A percentile compares a stretch with the other conserved stretches of the same genome.
These are phyloP conservation scores for Idaea straminata DNA, from an alignment of 2,888 invertebrate genomes.

Conservation along the genomic window DNA sequence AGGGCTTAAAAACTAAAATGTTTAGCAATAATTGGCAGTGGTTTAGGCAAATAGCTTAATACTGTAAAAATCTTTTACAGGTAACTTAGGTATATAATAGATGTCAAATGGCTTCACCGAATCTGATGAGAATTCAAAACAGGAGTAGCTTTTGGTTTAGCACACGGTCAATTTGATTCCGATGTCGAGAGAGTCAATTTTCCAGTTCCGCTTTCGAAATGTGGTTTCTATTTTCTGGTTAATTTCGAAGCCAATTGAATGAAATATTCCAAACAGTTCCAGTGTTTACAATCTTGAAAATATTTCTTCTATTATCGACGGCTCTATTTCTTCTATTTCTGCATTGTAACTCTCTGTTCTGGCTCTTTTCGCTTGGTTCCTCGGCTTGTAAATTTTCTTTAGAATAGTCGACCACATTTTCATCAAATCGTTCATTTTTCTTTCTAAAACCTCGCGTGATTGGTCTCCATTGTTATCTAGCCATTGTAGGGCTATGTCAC, in stretches of 20 bases:
- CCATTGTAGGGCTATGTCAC: slow-evolving; percentile 49
- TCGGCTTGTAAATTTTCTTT: slow-evolving; percentile 40
- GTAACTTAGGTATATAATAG: too few relatives aligned
- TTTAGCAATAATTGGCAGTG: too few relatives aligned
- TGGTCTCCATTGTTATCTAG: slow-evolving; percentile 50
- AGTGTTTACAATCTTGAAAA: background rate
- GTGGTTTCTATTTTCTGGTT: background rate
- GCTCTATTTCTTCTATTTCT: slow-evolving; percentile 22
- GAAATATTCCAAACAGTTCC: background rate
- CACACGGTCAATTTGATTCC: too few relatives aligned
- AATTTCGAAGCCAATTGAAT: background rate
- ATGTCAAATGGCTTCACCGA: too few relatives aligned
- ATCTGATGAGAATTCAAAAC: too few relatives aligned
- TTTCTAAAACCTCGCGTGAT: slow-evolving; percentile 53
- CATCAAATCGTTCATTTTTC: slow-evolving; percentile 53
- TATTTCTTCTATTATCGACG: slow-evolving; percentile 29
- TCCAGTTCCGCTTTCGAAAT: too few relatives aligned
- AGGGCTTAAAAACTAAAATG: too few relatives aligned
- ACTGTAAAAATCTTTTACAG: too few relatives aligned
- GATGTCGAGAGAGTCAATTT: too few relatives aligned
- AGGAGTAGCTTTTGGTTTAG: too few relatives aligned
- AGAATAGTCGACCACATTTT: slow-evolving; percentile 47
- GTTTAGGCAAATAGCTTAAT: too few relatives aligned
- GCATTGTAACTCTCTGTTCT: slow-evolving; percentile 32
- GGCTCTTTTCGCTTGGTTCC: slow-evolving; percentile 41